Base-by-base conservation (phyloP, 2,888 invertebrate species). In the Cacoxenus indagator region DNA sequence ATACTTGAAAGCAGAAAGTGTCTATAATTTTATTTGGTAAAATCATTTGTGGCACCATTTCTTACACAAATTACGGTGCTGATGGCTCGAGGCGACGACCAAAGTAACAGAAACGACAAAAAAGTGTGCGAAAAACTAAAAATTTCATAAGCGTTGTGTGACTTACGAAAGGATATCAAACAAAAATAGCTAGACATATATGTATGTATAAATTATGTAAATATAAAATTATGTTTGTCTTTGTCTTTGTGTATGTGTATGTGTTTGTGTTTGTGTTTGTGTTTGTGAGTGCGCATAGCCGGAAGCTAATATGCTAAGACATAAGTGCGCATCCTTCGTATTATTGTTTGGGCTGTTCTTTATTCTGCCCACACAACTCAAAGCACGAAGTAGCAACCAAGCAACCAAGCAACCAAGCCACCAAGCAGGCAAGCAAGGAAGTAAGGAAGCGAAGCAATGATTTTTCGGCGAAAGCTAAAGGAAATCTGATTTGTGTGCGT, bases 271-370 rank as follows among this genome's bases (percentile, higher is more conserved):
- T 8, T 14, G 5, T 37, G 37, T 37, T 8, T 37, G 37, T 37
- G 37, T 37, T 4, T 31, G 37, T 37, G 37, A 26, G 55, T 55
- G 19, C 17, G 24, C 27, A 55, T 27, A 26, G 55, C 55, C 55
- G 55, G 55, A 55, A 55, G 55, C 55, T 55, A 55, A 55, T 55
- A 55, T 26, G 55, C 27, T 55, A 27, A 11, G 27, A 24, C 51
- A 51, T 19, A 51, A 51, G 51, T 55, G 55, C 27, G 27, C 55
- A 55, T 27, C 55, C 55, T 27, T 37, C 37, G 8, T 37, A 8
- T 11, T 37, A 1, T 2, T 5, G 37, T 14, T 37, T 4, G 37
- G 8, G 37, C 37, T 37, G 14, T 14, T 37, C 37, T 11, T 6
- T 11, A 37, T 8, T 6, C 37, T 6, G 11, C 37, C 6, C 37